Conservation (phyloP, 1,140 invertebrate species). For the Contarinia nasturtii region DNA sequence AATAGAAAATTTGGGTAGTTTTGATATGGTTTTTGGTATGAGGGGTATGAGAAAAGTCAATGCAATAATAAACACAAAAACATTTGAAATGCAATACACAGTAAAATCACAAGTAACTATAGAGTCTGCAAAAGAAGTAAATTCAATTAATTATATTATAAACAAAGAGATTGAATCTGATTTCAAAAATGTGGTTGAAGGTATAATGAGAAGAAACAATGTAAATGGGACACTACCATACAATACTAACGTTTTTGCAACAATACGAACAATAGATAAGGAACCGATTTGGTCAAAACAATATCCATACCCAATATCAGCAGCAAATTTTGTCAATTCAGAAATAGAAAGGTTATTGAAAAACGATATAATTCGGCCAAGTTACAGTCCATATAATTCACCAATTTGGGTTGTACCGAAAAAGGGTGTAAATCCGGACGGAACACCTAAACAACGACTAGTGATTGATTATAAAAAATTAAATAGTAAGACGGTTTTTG, state of each 20-base stretch:
- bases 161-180: neutral
- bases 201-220: slow-evolving; percentile 1
- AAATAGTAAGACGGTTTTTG: slow-evolving; percentile 13
- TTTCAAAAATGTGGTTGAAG: neutral
- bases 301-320: slow-evolving; percentile 7
- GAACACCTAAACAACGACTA: slow-evolving; percentile 5
- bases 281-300: slow-evolving; percentile 7
- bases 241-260: slow-evolving; percentile 4
- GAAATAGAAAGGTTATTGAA: slow-evolving; percentile 6
- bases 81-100: slow-evolving; percentile 1
- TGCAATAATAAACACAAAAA: slow-evolving; percentile 1
- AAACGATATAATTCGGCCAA: slow-evolving; percentile 5
- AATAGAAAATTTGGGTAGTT: neutral
- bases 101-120: neutral
- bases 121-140: slow-evolving; percentile 2
- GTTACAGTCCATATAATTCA: slow-evolving; percentile 5
- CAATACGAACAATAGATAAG: slow-evolving; percentile 1
- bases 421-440: slow-evolving; percentile 6
- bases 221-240: slow-evolving; percentile 3
- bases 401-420: slow-evolving; percentile 8
- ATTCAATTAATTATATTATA: neutral
- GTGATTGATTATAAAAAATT: slow-evolving; percentile 8
- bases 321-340: slow-evolving; percentile 6
- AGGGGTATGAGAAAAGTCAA: slow-evolving; percentile 2
- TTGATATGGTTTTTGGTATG: slow-evolving; percentile 4